Conservation (phyloP, 1,140 invertebrate genomes). For the Lethrus apterus region DNA sequence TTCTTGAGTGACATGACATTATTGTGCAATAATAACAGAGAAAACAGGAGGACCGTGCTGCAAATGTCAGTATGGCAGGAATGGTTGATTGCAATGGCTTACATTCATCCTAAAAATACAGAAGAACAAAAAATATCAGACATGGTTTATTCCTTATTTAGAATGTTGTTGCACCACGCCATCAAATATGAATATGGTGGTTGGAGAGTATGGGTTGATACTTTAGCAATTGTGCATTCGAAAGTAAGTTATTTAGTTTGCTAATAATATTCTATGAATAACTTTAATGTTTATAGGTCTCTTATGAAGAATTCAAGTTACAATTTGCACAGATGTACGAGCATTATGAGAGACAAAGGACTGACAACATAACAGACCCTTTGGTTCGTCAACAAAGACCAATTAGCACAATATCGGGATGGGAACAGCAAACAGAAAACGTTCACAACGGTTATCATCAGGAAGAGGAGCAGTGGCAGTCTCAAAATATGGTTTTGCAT, state of each 20-base stretch:
- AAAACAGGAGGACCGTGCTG: conserved; percentile 92
- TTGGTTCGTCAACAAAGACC: conserved; percentile 83
- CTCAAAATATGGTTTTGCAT: conserved; percentile 37
- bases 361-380: conserved; percentile 91
- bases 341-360: conserved; percentile 87
- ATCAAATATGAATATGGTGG: conserved; percentile 99
- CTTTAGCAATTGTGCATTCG: conserved; percentile 97
- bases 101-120: conserved; percentile 91
- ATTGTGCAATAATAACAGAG: conserved; percentile 93
- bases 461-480: conserved; percentile 40
- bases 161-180: conserved; percentile 96
- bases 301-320: conserved; percentile 94
- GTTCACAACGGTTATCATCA: conserved; percentile 42
- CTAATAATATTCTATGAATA: neutral
- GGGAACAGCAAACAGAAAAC: conserved; percentile 57
- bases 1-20: conserved; percentile 97
- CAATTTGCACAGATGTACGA: conserved; percentile 97
- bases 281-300: conserved; percentile 56
- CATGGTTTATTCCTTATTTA: conserved; percentile 96
- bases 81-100: conserved; percentile 98
- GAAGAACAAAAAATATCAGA: conserved; percentile 96
- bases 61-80: conserved; percentile 99
- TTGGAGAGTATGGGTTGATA: conserved; percentile 99
- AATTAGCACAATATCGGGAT: conserved; percentile 93
- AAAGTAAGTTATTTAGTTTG: conserved; percentile 60